phyloP scores from a whole-genome alignment of 2,113 vertebrate genomes.

The Leucosticte australis region DNA sequence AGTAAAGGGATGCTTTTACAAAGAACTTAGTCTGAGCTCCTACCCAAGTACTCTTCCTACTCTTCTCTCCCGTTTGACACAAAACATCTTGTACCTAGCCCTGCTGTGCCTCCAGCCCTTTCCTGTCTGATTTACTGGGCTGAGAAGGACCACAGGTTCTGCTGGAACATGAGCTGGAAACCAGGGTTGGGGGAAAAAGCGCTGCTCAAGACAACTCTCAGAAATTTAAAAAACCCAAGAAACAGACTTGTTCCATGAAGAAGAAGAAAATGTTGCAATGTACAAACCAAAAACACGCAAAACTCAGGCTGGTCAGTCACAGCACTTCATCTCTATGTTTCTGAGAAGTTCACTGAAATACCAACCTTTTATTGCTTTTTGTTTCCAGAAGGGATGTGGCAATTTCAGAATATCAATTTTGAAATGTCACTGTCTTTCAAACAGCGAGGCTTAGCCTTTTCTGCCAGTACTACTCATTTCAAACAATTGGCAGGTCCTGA shows the following conservation, averaged over 20 bases:
- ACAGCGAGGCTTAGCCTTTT: not conserved
- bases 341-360: conserved; percentile 5
- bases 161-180: not conserved
- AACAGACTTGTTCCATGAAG: not conserved
- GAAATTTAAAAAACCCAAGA: not conserved
- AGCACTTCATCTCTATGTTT: not conserved
- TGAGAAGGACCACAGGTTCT: not conserved
- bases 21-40: not conserved
- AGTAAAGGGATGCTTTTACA: not conserved
- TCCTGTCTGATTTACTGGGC: not conserved
- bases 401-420: conserved; percentile 21
- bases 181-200: not conserved
- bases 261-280: not conserved
- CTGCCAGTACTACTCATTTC: not conserved
- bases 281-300: fast-evolving
- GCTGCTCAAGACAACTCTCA: not conserved
- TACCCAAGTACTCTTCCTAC: not conserved
- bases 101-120: not conserved
- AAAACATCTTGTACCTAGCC: not conserved
- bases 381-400: conserved; percentile 12
- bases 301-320: not conserved
- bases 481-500: not conserved
- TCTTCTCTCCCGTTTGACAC: not conserved
- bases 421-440: conserved; percentile 54
- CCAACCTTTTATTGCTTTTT: not conserved